phyloP scores from a whole-genome alignment of 2,113 vertebrate species.

The Ageneiosus marmoratus region DNA sequence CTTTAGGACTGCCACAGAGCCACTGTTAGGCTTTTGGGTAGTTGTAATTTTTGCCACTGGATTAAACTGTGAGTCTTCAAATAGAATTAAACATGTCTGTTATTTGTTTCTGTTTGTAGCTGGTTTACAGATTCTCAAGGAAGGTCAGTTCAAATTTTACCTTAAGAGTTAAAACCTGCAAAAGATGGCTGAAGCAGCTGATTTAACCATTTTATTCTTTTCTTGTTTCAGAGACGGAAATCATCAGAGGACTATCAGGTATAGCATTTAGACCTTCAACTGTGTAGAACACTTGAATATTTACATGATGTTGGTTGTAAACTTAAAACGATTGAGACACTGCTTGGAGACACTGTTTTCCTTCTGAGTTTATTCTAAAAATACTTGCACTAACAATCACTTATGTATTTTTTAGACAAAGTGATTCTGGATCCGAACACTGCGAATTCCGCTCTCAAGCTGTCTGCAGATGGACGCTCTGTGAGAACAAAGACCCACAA shows the following conservation, averaged over 20 bases:
- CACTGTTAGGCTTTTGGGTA: not conserved
- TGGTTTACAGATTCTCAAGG: not conserved
- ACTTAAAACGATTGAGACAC: not conserved
- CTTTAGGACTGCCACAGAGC: not conserved
- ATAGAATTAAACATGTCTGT: not conserved
- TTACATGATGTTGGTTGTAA: not conserved
- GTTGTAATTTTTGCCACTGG: not conserved
- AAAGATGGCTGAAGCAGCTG: not conserved
- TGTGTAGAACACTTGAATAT: not conserved
- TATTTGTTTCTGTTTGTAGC: not conserved
- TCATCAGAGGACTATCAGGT: constrained; percentile 51
- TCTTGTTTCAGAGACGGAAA: constrained; percentile 18
- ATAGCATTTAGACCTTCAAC: not conserved
- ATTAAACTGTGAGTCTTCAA: not conserved
- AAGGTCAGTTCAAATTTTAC: not conserved
- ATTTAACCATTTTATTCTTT: not conserved
- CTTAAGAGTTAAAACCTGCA: not conserved
- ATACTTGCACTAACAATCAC: not conserved
- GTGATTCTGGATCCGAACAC: too few relatives aligned
- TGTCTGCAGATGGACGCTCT: too few relatives aligned
- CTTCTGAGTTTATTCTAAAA: not conserved
- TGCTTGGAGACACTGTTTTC: not conserved
- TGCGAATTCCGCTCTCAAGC: too few relatives aligned
- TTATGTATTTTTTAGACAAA: too few relatives aligned
- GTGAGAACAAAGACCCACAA: not conserved